A percentile compares a stretch with the other conserved stretches of the same genome.
These are phyloP conservation scores for Ammodytes marinus DNA, from an alignment of 2,113 vertebrate species.

Conservation along the genomic window DNA sequence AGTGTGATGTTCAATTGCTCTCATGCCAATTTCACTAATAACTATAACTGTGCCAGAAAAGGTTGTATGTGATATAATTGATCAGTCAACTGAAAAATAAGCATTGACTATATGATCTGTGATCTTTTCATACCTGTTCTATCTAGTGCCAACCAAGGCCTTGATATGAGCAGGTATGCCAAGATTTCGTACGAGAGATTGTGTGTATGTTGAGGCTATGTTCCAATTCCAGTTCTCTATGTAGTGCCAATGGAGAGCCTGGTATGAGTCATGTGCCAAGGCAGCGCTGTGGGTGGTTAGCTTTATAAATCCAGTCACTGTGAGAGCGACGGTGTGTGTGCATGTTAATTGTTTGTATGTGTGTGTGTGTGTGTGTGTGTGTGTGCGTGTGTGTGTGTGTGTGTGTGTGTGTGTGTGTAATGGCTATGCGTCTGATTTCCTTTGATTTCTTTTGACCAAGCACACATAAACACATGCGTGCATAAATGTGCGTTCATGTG, in stretches of 20 bases:
- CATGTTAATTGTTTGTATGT: neutral
- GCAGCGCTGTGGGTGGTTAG: conserved; percentile 57
- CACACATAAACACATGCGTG: neutral
- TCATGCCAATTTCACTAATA: conserved; percentile 57
- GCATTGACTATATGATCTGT: conserved; percentile 67
- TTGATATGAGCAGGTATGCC: conserved; percentile 56
- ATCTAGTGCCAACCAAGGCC: conserved; percentile 61
- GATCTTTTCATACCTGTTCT: conserved; percentile 65
- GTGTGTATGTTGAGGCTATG: conserved; percentile 43
- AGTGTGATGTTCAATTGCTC: conserved; percentile 42
- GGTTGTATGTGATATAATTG: conserved; percentile 62
- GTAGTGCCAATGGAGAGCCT: conserved; percentile 48
- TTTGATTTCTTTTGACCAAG: conserved; percentile 24
- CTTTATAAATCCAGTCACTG: conserved; percentile 47
- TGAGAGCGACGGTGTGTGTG: conserved; percentile 31
- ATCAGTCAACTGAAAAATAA: conserved; percentile 70
- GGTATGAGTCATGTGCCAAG: conserved; percentile 55
- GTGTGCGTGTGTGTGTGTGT: conserved; percentile 23
- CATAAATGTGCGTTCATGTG: neutral
- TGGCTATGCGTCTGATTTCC: conserved; percentile 22
- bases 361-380: neutral
- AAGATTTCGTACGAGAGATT: conserved; percentile 54
- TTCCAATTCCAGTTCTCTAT: conserved; percentile 60
- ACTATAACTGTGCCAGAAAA: conserved; percentile 43
- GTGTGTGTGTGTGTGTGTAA: neutral